Evolutionary conservation across 1,140 invertebrate species (phyloP), one percentile per base, ranked within the genome.

Genomic region (Galleria mellonella): DNA sequence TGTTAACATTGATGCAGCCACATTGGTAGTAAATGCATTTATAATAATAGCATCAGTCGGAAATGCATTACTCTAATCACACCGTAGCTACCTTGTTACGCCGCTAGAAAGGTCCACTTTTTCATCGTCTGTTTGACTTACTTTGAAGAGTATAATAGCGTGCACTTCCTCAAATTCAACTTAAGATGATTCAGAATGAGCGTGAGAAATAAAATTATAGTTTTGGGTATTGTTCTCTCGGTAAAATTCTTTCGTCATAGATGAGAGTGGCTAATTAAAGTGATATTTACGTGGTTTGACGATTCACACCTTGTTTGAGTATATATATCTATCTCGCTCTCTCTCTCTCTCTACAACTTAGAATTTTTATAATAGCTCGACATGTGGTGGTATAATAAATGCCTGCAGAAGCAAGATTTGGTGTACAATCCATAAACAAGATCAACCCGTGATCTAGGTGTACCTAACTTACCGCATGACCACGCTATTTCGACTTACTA

Each of bases 31-130:
- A 73, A 81, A 81, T 78, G 70, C 47, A 58, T 72, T 78, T 76
- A 72, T 76, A 76, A 78, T 76, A 72, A 62, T 68, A 59, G 62
- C 38, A 32, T 29, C 40, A 39, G 45, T 41, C 51, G 63, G 57
- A 70, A 73, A 60, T 74, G 68, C 77, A 72, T 79, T 72, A 75
- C 57, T 60, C 51, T 72, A 74, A 77, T 72, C 61, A 59, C 43
- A 14, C 32, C 11, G 9, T 46, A 42, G 55, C 53, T 62, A 49
- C 55, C 76, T 75, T 50, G 70, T 74, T 77, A 77, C 66, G 51
- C 56, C 13, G 32, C 38, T 41, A 62, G 51, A 58, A 45, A 46
- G 28, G 39, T 35, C 28, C 28, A 40, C 41, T 50, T 47, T 51
- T 60, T 61, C 57, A 68, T 58, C 40, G 60, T 70, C 51, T 77